These are phyloP conservation scores for Spatula clypeata DNA, from an alignment of 2,797 vertebrate species.

Conservation along the genomic window DNA sequence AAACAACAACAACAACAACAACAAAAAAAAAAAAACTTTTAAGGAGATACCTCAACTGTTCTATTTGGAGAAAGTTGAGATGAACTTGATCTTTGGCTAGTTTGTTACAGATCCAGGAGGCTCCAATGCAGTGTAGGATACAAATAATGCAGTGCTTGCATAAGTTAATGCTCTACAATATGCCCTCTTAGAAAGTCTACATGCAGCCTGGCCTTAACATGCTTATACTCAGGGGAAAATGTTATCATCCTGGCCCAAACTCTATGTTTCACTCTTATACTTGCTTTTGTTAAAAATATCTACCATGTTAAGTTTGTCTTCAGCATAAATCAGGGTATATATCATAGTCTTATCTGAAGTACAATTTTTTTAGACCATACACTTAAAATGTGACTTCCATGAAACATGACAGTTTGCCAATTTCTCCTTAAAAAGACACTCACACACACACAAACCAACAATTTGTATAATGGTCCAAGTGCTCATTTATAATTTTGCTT, in stretches of 20 bases:
- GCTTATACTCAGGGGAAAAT: not conserved
- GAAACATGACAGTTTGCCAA: not conserved
- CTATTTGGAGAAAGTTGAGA: not conserved
- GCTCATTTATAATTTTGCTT: not conserved
- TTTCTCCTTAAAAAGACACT: not conserved
- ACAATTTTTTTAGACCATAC: not conserved
- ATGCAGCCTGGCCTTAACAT: not conserved
- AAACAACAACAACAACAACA: too few species aligned
- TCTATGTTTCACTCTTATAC: accelerated
- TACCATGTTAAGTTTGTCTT: not conserved
- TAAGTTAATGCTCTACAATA: not conserved
- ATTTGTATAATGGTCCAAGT: not conserved
- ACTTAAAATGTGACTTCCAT: not conserved
- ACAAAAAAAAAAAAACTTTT: too few species aligned
- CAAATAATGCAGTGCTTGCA: not conserved
- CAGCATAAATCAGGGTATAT: not conserved
- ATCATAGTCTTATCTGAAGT: not conserved
- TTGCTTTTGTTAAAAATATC: not conserved
- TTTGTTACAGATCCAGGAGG: not conserved
- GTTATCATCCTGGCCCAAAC: not conserved
- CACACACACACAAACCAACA: too few species aligned
- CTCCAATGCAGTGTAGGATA: not conserved
- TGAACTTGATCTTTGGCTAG: not conserved
- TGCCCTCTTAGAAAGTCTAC: not conserved
- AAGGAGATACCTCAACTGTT: not conserved